Evolutionary conservation across 1,140 invertebrate species (phyloP), one percentile per base, ranked within the genome.

Genomic region (Philopotamus ludificatus): DNA sequence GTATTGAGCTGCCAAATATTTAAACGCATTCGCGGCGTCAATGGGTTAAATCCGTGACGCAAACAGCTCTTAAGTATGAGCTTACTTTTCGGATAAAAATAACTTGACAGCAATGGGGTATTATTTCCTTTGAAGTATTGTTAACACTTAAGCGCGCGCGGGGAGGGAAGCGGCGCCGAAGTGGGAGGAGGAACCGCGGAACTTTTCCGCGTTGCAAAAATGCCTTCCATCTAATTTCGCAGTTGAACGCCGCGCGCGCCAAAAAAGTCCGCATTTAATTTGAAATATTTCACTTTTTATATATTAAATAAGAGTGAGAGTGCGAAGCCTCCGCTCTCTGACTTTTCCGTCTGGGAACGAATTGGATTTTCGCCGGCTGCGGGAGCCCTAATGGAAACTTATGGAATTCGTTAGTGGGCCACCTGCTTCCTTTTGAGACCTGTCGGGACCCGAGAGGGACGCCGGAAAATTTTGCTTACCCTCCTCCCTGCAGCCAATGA

Each of bases 381-480:
- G 44, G 58, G 28, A n/a, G 25, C 12, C 50, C 50, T 63, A 63
- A 63, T 63, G 61, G 61, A 63, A 63, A 63, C 47, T 63, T 63
- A 63, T 63, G 61, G 61, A 63, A 63, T 63, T 63, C 61, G 49
- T 63, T 63, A 63, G 51, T 51, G 61, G 12, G 41, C 58, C 58
- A 57, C 54, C 54, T 57, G 54, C 54, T 42, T 57, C 54, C 54
- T 16, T 57, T 57, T 41, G 53, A 55, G 21, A 16, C 28, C 53
- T 28, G n/a, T 10, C n/a, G n/a, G 28, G 25, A 39, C 53, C 12
- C 28, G 28, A 12, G 16, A 39, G 34, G 23, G 16, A 39, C 34
- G 34, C 34, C 39, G 39, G 54, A 57, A 28, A 23, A 25, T 22
- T n/a, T 50, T 50, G 2, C 10, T 21, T 20, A 9, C 47, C 12